Evolutionary conservation across 2,888 invertebrate genomes (phyloP).

Genomic region (Hypomecis punctinalis): DNA sequence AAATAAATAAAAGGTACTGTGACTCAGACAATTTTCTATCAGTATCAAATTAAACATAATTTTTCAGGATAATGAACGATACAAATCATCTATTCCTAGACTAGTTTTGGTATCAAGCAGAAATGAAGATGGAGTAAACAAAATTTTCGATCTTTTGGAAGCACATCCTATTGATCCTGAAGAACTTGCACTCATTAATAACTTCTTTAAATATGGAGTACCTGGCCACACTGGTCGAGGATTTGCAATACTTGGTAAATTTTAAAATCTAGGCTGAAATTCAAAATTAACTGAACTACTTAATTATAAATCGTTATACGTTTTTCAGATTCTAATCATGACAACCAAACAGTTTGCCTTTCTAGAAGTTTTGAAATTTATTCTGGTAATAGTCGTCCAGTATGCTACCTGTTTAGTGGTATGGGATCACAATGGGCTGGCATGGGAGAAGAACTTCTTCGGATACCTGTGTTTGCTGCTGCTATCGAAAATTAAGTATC

Average conservation of each 20-base stretch:
- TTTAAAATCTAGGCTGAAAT: not conserved
- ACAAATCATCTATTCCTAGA: slow-evolving; percentile 65
- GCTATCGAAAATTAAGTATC: slow-evolving; percentile 68
- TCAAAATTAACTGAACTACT: too few species aligned
- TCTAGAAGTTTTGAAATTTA: slow-evolving; percentile 47
- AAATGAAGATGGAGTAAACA: slow-evolving; percentile 70
- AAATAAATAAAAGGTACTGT: slow-evolving; percentile 1
- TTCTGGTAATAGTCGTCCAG: slow-evolving; percentile 62
- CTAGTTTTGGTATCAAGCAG: slow-evolving; percentile 83
- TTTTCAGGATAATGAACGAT: slow-evolving; percentile 51
- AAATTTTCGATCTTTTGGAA: slow-evolving; percentile 60
- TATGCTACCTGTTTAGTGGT: slow-evolving; percentile 89
- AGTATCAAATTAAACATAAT: slow-evolving; percentile 1
- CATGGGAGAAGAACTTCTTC: slow-evolving; percentile 86
- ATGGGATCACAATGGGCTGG: slow-evolving; percentile 89
- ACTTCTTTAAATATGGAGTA: slow-evolving; percentile 71
- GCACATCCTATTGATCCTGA: slow-evolving; percentile 70
- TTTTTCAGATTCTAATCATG: slow-evolving; percentile 49
- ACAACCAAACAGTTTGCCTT: slow-evolving; percentile 50
- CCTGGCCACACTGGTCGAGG: slow-evolving; percentile 87
- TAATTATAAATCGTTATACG: not conserved
- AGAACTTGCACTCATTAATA: slow-evolving; percentile 76
- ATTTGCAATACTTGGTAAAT: slow-evolving; percentile 77
- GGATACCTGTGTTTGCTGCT: slow-evolving; percentile 83
- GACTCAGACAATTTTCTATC: too few species aligned